Conservation (phyloP, 37 sponge, comb jelly and placozoan genomes). For the Axinella damicornis region DNA sequence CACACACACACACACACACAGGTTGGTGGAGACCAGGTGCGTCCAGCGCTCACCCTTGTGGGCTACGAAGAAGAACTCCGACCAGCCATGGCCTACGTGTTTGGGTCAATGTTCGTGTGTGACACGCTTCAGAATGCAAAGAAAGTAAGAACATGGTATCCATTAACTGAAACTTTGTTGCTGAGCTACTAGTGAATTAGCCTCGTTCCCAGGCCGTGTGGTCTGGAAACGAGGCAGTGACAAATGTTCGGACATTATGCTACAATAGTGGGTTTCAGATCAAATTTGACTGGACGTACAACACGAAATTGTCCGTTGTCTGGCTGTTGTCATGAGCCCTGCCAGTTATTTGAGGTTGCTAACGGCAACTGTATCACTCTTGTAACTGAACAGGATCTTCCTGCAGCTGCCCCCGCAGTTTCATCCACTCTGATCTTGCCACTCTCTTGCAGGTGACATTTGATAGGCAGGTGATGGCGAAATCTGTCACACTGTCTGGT, state of each 20-base stretch:
- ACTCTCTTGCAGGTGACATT: slow-evolving; percentile 79
- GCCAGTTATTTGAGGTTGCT: no score
- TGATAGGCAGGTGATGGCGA: slow-evolving; percentile 77
- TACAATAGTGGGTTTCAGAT: no score
- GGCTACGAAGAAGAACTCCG: slow-evolving; percentile 84
- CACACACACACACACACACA: background rate
- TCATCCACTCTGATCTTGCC: background rate
- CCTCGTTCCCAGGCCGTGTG: background rate
- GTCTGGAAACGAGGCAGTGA: background rate
- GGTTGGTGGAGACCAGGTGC: slow-evolving; percentile 82
- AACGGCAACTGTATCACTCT: background rate
- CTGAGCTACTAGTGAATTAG: background rate
- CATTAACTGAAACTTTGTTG: no score
- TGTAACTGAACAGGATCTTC: background rate
- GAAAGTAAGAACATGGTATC: slow-evolving; percentile 64
- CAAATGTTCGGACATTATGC: no score
- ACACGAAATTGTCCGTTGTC: no score
- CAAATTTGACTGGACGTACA: no score
- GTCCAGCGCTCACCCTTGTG: slow-evolving; percentile 82
- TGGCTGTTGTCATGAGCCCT: no score
- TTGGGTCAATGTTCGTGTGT: slow-evolving; percentile 91
- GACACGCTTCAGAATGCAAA: slow-evolving; percentile 85
- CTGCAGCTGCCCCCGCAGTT: background rate
- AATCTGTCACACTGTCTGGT: slow-evolving; percentile 86
- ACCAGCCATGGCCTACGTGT: slow-evolving; percentile 94